phyloP scores from a whole-genome alignment of 2,888 invertebrate genomes.

The Listrodromus nycthemerus region DNA sequence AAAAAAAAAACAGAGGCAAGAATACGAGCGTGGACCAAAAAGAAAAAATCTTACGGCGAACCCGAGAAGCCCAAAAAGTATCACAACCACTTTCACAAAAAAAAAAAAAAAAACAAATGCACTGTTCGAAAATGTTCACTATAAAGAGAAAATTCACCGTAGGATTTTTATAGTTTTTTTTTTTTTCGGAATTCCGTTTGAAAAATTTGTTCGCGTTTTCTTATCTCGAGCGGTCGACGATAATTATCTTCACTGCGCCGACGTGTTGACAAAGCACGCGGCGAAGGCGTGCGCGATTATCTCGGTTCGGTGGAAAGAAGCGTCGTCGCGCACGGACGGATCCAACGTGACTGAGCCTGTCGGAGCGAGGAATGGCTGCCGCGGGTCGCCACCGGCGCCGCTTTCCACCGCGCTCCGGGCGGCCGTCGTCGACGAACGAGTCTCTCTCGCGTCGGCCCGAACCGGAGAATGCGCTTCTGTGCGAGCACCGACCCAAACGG shows the following conservation, averaged over 20 bases:
- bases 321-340: constrained; percentile 62
- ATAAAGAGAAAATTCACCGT: no score
- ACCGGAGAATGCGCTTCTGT: constrained; percentile 23
- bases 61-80: constrained; percentile 15
- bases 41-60: neutral
- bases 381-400: constrained; percentile 9
- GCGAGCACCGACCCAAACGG: neutral
- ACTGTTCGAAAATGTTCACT: no score
- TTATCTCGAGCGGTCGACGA: constrained; percentile 25
- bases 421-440: neutral
- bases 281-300: constrained; percentile 38
- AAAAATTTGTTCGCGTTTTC: neutral
- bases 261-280: constrained; percentile 44
- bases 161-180: constrained; percentile 19
- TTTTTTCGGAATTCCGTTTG: neutral
- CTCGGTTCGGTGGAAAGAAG: constrained; percentile 5
- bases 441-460: constrained; percentile 7
- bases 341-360: constrained; percentile 62
- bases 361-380: constrained; percentile 46
- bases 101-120: no score
- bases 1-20: neutral
- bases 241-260: neutral
- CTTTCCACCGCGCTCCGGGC: constrained; percentile 22
- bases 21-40: neutral
- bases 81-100: constrained; percentile 21